Conservation (phyloP, 2,888 invertebrate genomes). For the Campoplex capitator region DNA sequence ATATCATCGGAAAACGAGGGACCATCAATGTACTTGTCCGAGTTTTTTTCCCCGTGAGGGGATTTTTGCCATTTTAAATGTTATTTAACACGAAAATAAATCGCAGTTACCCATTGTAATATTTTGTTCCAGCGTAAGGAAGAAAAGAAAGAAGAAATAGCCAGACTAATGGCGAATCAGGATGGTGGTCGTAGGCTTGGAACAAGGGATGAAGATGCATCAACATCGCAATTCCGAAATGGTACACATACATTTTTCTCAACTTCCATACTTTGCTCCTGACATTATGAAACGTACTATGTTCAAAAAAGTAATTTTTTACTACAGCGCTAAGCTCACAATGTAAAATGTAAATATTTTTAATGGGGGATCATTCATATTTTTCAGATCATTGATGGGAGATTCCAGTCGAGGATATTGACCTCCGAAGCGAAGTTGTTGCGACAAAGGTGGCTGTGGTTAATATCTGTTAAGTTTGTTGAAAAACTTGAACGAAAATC, state of each 20-base stretch:
- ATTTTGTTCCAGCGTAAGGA: slow-evolving; percentile 77
- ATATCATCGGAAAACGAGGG: no score
- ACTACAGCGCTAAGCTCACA: no score
- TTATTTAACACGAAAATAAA: neutral
- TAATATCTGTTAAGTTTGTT: slow-evolving; percentile 67
- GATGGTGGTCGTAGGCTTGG: slow-evolving; percentile 79
- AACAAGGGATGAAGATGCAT: slow-evolving; percentile 54
- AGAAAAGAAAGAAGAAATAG: slow-evolving; percentile 78
- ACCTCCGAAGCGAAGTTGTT: slow-evolving; percentile 81
- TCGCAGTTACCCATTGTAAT: neutral
- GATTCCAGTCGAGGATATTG: slow-evolving; percentile 78
- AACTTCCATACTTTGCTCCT: neutral
- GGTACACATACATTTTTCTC: slow-evolving; percentile 56
- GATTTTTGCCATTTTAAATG: no score
- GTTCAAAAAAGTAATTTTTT: neutral
- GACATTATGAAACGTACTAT: neutral
- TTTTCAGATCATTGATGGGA: slow-evolving; percentile 82
- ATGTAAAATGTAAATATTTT: neutral
- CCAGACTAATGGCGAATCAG: slow-evolving; percentile 80
- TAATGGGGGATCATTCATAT: neutral
- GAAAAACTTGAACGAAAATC: neutral
- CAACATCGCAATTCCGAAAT: slow-evolving; percentile 68
- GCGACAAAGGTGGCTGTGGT: slow-evolving; percentile 82
- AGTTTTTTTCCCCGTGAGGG: no score
- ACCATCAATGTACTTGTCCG: no score